These are phyloP conservation scores for Helarctos malayanus DNA, from an alignment of 2,797 vertebrate species.

Conservation along the genomic window DNA sequence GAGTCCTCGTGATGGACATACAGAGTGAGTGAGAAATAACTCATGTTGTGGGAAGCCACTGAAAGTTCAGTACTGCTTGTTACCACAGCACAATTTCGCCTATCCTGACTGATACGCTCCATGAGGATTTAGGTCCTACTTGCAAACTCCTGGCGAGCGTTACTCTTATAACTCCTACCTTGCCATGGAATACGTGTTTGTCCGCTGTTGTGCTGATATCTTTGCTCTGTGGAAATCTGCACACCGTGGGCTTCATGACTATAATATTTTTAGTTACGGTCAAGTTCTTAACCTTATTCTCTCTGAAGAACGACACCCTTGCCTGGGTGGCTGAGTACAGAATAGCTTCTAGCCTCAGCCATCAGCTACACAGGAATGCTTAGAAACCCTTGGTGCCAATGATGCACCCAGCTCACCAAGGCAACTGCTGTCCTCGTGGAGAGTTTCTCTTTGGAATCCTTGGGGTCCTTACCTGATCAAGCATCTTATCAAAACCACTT, in stretches of 20 bases:
- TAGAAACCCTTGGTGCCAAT: too few species aligned
- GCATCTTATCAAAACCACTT: not conserved
- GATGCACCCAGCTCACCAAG: not conserved
- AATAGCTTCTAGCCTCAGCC: not conserved
- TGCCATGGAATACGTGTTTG: not conserved
- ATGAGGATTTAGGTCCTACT: not conserved
- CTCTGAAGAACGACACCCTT: not conserved
- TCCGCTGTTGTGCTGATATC: not conserved
- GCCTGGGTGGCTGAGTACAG: not conserved
- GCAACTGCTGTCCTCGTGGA: not conserved
- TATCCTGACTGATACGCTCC: not conserved
- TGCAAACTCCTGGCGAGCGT: not conserved
- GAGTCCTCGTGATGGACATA: not conserved
- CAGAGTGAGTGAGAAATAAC: not conserved
- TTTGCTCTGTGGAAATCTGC: not conserved
- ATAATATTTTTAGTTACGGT: not conserved
- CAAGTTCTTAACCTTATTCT: not conserved
- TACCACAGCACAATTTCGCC: not conserved
- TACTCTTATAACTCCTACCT: not conserved
- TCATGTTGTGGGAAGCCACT: not conserved
- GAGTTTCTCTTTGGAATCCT: not conserved
- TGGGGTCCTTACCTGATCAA: not conserved
- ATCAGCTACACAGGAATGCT: not conserved
- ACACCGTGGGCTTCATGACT: not conserved
- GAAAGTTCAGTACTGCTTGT: not conserved